Evolutionary conservation across 2,888 invertebrate genomes (phyloP), one percentile per base, ranked within the genome.

Genomic region (Drosophila percnosoma): DNA sequence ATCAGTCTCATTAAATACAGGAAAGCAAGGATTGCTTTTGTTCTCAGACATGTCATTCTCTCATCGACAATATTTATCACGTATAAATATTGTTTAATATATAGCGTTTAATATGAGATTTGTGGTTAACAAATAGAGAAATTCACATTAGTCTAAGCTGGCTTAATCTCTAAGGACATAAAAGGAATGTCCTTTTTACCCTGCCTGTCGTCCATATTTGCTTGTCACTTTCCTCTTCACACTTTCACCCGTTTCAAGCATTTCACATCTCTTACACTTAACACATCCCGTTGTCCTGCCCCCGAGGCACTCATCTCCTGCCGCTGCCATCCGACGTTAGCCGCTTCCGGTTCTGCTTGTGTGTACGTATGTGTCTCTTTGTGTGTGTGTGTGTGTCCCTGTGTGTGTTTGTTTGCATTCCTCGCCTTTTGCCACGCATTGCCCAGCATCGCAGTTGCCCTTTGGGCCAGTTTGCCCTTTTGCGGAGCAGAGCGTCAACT

Each of bases 201-300:
- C 61, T 40, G 11, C 52, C 15, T 55, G 57, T 40, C 70, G 64
- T 33, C 48, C 59, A 64, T 80, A 77, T 73, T 74, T 70, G 66
- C 52, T 75, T 75, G 59, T 65, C 57, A 65, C 59, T 68, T 68
- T 69, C 66, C 63, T 57, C 62, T 83, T 75, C 38, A 42, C 69
- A 73, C 68, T 61, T 82, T 71, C 68, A 63, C 66, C 60, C 70
- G 71, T 65, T 70, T 53, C 61, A 38, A 63, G 67, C 45, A 45
- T 57, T 77, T 64, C 73, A 33, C 77, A 64, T 80, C 63, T 78
- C 73, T 59, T 81, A 78, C 29, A 83, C 75, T 81, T 89, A 72
- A 81, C 89, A 83, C 84, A 74, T 87, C 67, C 82, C 60, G 62
- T 63, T 86, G 64, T 67, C 68, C 87, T 81, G 81, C 65, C 72